Base-by-base conservation (phyloP, 2,797 vertebrate genomes). In the Anguilla marmorata region DNA sequence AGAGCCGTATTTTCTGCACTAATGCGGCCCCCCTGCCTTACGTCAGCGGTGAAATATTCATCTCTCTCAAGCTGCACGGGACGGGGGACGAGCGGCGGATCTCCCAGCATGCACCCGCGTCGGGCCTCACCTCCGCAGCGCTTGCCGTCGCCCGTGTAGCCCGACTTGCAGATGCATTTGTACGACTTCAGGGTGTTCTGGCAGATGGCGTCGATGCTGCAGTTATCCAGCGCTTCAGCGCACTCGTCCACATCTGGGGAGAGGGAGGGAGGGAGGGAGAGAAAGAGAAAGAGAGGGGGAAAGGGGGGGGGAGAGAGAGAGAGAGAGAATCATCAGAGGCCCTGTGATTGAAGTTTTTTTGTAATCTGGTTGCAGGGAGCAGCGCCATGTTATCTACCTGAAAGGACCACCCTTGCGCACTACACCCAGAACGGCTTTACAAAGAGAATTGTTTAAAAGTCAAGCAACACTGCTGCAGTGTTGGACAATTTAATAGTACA, bases 111-210 rank as follows among this genome's bases (percentile, higher is more conserved):
- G 79, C 72, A 24, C 11, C 12, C 7, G 41, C 8, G 41, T 12
- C 19, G 8, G 41, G 79, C 48, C 94, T 94, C 96, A 99, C 98
- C 98, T 99, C 98, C 98, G 93, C 99, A 99, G 93, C 98, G 97
- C 93, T 98, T 99, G 87, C 99, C 98, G 0, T 99, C 98, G 0
- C 99, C 99, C 0, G 97, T 98, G 93, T 99, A 99, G 91, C 98
- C 99, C 0, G 99, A 99, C 95, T 99, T 99, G 97, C 99, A 99
- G 96, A 99, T 99, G 93, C 99, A 99, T 93, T 98, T 99, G 96
- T 99, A 99, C 21, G 98, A 99, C 91, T 96, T 96, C 11, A 96
- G 97, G 56, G 98, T 99, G 94, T 99, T 99, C 96, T 99, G 99
- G 95, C 99, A 99, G 97, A 99, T 98, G 90, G 99, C 99, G 0